phyloP scores from a whole-genome alignment of 2,113 vertebrate genomes.

The Dipodomys merriami region DNA sequence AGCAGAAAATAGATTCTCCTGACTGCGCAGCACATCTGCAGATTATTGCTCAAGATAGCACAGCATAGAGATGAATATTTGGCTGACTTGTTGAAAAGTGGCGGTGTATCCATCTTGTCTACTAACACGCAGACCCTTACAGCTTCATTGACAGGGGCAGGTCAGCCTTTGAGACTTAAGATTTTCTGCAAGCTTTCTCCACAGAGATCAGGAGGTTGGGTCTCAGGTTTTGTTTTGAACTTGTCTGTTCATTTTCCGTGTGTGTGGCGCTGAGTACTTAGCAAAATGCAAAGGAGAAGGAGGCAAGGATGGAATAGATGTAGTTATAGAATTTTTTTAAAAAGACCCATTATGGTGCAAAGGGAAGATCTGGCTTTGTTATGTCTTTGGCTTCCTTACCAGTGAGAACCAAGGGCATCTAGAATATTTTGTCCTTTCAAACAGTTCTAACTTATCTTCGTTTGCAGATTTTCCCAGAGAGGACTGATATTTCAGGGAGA shows the following conservation, averaged over 20 bases:
- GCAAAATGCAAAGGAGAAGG: background rate
- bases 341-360: background rate
- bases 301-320: background rate
- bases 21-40: background rate
- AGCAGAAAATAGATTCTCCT: constrained; percentile 16
- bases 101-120: background rate
- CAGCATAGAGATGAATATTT: background rate
- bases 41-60: background rate
- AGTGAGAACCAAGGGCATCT: background rate
- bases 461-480: constrained; percentile 61
- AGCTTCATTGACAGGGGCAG: background rate
- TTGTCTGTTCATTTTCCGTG: background rate
- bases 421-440: constrained; percentile 5
- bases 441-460: constrained; percentile 48
- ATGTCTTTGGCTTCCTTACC: constrained; percentile 30
- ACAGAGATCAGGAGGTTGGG: background rate
- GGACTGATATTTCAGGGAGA: constrained; percentile 65
- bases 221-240: background rate
- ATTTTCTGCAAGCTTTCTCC: background rate
- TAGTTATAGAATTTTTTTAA: constrained; percentile 14
- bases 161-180: background rate
- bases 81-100: constrained; percentile 28
- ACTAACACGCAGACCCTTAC: background rate
- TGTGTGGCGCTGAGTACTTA: background rate
- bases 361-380: constrained; percentile 45